Conservation (phyloP, 2,797 vertebrate genomes). For the Numenius phaeopus region DNA sequence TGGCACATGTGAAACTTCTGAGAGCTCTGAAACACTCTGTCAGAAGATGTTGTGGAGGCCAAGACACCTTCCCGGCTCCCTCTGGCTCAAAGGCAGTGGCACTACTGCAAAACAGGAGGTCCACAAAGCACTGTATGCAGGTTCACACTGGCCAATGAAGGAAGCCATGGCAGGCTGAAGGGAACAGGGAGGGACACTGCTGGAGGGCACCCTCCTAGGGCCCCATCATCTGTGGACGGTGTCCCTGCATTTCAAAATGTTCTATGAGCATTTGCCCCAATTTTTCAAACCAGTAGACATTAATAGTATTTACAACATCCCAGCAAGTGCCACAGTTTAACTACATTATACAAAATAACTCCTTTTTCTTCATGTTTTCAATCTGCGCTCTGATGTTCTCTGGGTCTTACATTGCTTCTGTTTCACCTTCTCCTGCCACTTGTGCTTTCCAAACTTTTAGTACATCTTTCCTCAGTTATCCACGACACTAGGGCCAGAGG, state of each 20-base stretch:
- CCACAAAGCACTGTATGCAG: not conserved
- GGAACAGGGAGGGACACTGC: not conserved
- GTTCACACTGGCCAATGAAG: fast-evolving
- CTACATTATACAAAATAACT: not conserved
- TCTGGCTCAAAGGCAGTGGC: not conserved
- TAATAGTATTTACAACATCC: not conserved
- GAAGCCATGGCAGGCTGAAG: not conserved
- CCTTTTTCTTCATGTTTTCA: not conserved
- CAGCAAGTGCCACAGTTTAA: not conserved
- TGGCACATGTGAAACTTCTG: not conserved
- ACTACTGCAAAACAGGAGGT: not conserved
- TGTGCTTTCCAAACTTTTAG: not conserved
- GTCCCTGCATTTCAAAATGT: not conserved
- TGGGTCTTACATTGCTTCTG: not conserved
- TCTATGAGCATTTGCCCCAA: fast-evolving
- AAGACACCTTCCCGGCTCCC: not conserved
- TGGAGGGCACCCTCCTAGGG: not conserved
- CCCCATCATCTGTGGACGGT: no score
- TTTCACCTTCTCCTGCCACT: not conserved
- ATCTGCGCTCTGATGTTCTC: not conserved
- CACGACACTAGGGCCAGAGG: not conserved
- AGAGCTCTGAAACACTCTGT: not conserved
- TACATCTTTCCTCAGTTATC: not conserved
- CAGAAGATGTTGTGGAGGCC: not conserved
- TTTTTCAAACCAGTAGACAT: not conserved